phyloP scores from a whole-genome alignment of 2,797 vertebrate genomes.

The Pipistrellus pipistrellus region DNA sequence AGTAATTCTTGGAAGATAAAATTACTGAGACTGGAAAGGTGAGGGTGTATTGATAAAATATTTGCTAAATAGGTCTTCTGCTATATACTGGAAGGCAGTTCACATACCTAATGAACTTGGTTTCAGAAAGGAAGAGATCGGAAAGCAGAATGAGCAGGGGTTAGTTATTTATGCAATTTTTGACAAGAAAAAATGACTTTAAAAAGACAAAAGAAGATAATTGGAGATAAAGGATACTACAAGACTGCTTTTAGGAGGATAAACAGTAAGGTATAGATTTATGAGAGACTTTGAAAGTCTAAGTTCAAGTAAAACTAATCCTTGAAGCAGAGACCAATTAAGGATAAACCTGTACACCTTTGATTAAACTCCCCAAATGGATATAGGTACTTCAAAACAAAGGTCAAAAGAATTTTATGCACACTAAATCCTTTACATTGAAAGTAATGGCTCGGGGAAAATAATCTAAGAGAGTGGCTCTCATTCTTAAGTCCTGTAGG shows the following conservation, averaged over 20 bases:
- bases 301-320: neutral
- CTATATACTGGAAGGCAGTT: neutral
- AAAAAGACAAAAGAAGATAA: neutral
- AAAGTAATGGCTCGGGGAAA: neutral
- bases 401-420: neutral
- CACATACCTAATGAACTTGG: neutral
- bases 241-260: neutral
- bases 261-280: constrained; percentile 15
- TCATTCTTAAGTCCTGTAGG: neutral
- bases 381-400: neutral
- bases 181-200: constrained; percentile 12
- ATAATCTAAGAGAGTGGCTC: neutral
- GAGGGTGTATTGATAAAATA: constrained; percentile 6
- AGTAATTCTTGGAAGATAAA: constrained; percentile 8
- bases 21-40: neutral
- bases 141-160: constrained; percentile 13
- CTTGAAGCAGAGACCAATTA: neutral
- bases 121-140: neutral
- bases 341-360: neutral
- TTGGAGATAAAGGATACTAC: neutral
- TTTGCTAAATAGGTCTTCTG: neutral
- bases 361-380: neutral
- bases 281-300: constrained; percentile 7
- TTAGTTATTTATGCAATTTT: constrained; percentile 10
- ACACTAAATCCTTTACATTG: neutral